Evolutionary conservation across 2,797 vertebrate genomes (phyloP).

Genomic region (Falco berigora): DNA sequence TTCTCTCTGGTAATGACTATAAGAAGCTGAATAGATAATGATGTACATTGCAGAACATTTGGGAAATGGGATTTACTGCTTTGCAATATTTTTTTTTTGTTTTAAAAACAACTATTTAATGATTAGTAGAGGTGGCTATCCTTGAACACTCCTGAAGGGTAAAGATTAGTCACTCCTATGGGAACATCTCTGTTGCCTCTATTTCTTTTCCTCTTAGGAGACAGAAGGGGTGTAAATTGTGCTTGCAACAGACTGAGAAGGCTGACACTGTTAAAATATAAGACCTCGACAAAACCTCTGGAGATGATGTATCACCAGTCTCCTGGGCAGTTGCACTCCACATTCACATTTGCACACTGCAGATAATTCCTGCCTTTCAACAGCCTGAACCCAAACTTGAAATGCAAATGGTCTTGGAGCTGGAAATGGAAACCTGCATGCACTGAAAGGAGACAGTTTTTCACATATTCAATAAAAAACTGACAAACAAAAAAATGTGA

Average conservation of each 20-base stretch:
- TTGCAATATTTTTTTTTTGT: neutral
- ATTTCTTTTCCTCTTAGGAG: slow-evolving; percentile 26
- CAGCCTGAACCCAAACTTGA: neutral
- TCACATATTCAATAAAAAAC: neutral
- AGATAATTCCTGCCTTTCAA: slow-evolving; percentile 3
- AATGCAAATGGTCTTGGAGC: neutral
- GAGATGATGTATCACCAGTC: slow-evolving; percentile 37
- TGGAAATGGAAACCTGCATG: neutral
- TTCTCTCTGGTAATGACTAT: slow-evolving; percentile 54
- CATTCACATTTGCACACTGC: slow-evolving; percentile 3
- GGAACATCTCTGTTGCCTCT: slow-evolving; percentile 13
- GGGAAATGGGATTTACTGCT: slow-evolving; percentile 47
- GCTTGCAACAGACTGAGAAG: slow-evolving; percentile 26
- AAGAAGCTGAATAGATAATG: slow-evolving; percentile 48
- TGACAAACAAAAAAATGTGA: neutral
- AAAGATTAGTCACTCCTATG: slow-evolving; percentile 48
- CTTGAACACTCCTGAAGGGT: slow-evolving; percentile 53
- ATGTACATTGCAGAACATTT: slow-evolving; percentile 15
- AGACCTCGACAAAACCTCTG: slow-evolving; percentile 38
- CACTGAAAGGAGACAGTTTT: neutral
- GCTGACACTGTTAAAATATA: slow-evolving; percentile 50
- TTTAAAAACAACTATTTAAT: slow-evolving; percentile 34
- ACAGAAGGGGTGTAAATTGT: slow-evolving; percentile 46
- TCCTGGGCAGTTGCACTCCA: slow-evolving; percentile 14
- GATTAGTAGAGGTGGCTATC: slow-evolving; percentile 22